Evolutionary conservation across 1,140 invertebrate genomes (phyloP).

Genomic region (Cepaea nemoralis): DNA sequence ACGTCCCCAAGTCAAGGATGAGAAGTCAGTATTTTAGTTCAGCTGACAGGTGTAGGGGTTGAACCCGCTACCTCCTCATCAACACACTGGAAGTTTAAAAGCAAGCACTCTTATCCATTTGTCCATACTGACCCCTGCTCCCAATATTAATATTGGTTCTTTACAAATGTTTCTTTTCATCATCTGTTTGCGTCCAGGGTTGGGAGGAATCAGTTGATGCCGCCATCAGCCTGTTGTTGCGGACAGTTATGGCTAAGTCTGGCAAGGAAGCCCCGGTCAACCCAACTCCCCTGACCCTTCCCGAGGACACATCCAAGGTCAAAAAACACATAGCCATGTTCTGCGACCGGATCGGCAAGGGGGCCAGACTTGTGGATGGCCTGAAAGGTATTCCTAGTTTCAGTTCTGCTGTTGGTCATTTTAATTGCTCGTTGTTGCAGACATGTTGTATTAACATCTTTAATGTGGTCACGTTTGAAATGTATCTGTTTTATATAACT

Average conservation of each 20-base stretch:
- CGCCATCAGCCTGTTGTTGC: constrained; percentile 74
- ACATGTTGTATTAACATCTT: too few species aligned
- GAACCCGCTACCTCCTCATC: too few species aligned
- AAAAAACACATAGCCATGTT: constrained; percentile 76
- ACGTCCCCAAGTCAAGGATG: too few species aligned
- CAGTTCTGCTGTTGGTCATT: too few species aligned
- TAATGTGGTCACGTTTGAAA: too few species aligned
- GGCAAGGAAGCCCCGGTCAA: constrained; percentile 68
- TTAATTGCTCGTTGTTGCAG: too few species aligned
- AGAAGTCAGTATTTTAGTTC: too few species aligned
- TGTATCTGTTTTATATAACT: too few species aligned
- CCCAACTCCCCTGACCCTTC: constrained; percentile 72
- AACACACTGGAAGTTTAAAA: too few species aligned
- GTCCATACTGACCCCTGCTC: too few species aligned
- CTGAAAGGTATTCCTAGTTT: constrained; percentile 56
- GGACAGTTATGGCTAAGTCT: constrained; percentile 72
- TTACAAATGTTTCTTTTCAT: background rate
- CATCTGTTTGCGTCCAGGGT: constrained; percentile 64
- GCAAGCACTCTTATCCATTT: too few species aligned
- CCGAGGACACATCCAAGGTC: constrained; percentile 75
- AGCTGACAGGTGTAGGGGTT: too few species aligned
- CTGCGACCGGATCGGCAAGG: constrained; percentile 74
- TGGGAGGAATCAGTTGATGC: constrained; percentile 78
- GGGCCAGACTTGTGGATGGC: constrained; percentile 63
- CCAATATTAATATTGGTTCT: background rate